phyloP scores from a whole-genome alignment of 1,140 invertebrate species.

The Drosophila nebulosa region DNA sequence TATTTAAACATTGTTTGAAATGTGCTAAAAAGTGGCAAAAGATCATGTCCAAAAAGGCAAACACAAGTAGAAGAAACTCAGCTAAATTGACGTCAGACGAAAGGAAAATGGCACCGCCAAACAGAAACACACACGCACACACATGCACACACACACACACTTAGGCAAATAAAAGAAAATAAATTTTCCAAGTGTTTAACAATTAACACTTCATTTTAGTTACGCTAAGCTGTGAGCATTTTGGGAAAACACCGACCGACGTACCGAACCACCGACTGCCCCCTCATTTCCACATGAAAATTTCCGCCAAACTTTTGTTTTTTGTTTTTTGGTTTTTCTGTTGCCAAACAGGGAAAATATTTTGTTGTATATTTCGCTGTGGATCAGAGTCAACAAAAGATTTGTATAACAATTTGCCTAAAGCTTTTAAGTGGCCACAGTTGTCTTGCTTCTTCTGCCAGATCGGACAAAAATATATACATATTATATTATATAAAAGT shows the following conservation, averaged over 20 bases:
- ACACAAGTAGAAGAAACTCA: neutral
- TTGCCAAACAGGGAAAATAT: neutral
- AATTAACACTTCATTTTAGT: slow-evolving; percentile 49
- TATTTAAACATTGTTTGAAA: neutral
- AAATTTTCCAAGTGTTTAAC: slow-evolving; percentile 33
- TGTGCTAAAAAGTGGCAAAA: neutral
- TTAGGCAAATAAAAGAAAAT: slow-evolving; percentile 33
- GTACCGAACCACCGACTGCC: no score
- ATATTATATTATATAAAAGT: no score
- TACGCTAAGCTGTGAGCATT: slow-evolving; percentile 14
- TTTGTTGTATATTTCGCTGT: no score
- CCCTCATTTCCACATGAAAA: neutral
- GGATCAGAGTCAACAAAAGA: no score
- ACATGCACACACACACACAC: neutral
- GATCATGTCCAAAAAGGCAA: slow-evolving; percentile 26
- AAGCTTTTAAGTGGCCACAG: no score
- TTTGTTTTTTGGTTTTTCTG: neutral
- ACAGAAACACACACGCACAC: neutral
- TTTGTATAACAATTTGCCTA: no score
- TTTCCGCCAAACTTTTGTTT: neutral
- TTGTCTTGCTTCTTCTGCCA: no score
- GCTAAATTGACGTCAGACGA: neutral
- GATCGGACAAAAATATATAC: no score
- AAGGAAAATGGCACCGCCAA: neutral
- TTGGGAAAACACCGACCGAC: neutral